Conservation (phyloP, 2,797 vertebrate genomes). For the Sebastes aleutianus region DNA sequence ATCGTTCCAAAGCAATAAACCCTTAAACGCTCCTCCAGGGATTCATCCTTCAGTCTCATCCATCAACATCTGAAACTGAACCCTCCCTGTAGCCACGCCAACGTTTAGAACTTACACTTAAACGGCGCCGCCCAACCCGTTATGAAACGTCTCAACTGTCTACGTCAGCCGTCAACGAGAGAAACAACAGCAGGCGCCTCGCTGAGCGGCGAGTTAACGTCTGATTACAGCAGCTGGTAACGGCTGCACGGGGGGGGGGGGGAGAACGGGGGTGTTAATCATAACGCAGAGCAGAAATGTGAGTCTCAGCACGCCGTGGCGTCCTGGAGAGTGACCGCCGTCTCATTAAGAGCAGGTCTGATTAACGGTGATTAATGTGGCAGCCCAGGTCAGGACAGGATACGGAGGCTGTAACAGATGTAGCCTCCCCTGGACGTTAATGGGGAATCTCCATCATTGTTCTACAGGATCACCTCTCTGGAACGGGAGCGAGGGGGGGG, state of each 20-base stretch:
- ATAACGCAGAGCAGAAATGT: conserved; percentile 36
- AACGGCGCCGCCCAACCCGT: conserved; percentile 23
- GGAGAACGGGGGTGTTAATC: conserved; percentile 56
- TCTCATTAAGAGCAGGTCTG: conserved; percentile 67
- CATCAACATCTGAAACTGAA: conserved; percentile 29
- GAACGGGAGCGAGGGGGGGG: conserved; percentile 4
- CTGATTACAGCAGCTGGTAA: no score
- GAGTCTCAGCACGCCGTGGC: conserved; percentile 44
- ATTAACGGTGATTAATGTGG: conserved; percentile 73
- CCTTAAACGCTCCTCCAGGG: conserved; percentile 42
- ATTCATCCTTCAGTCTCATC: conserved; percentile 38
- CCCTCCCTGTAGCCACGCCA: background rate
- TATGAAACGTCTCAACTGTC: conserved; percentile 24
- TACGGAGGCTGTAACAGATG: conserved; percentile 67
- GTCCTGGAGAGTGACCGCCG: conserved; percentile 45
- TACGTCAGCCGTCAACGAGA: conserved; percentile 30
- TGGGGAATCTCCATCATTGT: conserved; percentile 68
- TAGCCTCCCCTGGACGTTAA: conserved; percentile 61
- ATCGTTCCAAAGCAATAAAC: conserved; percentile 61
- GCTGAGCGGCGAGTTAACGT: conserved; percentile 12
- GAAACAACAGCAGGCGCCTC: conserved; percentile 39
- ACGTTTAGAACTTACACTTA: conserved; percentile 33
- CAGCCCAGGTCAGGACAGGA: conserved; percentile 43
- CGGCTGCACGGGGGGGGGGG: conserved; percentile 27
- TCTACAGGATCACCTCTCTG: conserved; percentile 41